Base-by-base conservation (phyloP, 2,797 vertebrate genomes). In the Gymnoscopelus microlampas region DNA sequence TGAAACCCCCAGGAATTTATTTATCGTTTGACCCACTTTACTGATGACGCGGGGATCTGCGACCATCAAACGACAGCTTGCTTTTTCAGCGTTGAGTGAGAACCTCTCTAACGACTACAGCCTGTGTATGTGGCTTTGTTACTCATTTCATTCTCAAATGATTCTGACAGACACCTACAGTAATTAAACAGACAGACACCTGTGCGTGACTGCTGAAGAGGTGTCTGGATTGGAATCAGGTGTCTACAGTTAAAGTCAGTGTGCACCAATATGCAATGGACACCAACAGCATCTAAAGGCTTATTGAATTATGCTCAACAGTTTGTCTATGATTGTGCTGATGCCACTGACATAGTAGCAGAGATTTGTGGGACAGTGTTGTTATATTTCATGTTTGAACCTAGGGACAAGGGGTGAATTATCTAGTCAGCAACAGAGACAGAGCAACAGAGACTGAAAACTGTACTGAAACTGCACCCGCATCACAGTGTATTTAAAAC, bases 401-500 rank as follows among this genome's bases (percentile, higher is more conserved):
- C n/a, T 11, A 65, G 60, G 70, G 56, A 50, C 75, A 69, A 68
- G 77, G 77, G 70, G 68, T 76, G 70, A 78, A 57, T 82, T 82
- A 80, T 71, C 71, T 63, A 53, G 59, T 44, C 7, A 44, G 69
- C 24, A 35, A 26, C 66, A 54, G 54, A 57, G 64, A 32, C 65
- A 51, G 58, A 82, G 70, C 26, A 35, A 29, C 66, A 50, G 55
- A 59, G 65, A 35, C 51, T 76, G 63, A 62, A 26, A 70, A 44
- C 39, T 44, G 39, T 73, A 71, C 74, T 50, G 48, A 65, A n/a
- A 66, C 5, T 72, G 68, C 80, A 86, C 85, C 83, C 84, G 75
- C 76, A 83, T 82, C 69, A 84, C 81, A 86, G 88, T 82, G 87
- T 93, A 93, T 93, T 93, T 91, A 92, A 91, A 89, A 91, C 70